phyloP scores from a whole-genome alignment of 1,140 invertebrate genomes.

The Hycleus cichorii region DNA sequence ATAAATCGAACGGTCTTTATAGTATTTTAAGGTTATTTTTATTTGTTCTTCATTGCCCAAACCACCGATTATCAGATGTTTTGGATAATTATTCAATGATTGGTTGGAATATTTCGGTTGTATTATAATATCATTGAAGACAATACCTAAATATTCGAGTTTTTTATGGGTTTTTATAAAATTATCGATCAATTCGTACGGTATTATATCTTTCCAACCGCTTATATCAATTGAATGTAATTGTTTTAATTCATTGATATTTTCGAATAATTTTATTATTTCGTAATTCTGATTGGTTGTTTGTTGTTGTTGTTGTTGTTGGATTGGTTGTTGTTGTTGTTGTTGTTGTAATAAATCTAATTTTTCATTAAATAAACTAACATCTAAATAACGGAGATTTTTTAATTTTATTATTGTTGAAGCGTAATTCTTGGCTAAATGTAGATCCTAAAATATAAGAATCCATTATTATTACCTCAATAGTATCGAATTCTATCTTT shows the following conservation, averaged over 20 bases:
- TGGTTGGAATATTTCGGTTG: conserved; percentile 28
- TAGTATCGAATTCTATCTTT: too few relatives aligned
- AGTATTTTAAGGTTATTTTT: conserved; percentile 52
- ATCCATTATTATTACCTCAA: too few relatives aligned
- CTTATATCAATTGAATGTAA: conserved; percentile 64
- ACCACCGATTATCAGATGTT: conserved; percentile 32
- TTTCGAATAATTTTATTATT: conserved; percentile 45
- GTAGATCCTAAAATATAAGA: conserved; percentile 17
- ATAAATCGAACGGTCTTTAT: conserved; percentile 54
- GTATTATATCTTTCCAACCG: conserved; percentile 45
- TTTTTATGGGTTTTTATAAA: conserved; percentile 32
- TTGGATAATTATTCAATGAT: conserved; percentile 13
- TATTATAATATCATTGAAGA: conserved; percentile 30
- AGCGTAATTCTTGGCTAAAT: conserved; percentile 42
- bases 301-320: too few relatives aligned
- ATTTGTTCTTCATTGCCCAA: conserved; percentile 34
- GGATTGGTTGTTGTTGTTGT: conserved; percentile 14
- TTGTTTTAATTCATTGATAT: conserved; percentile 49
- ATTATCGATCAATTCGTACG: conserved; percentile 18
- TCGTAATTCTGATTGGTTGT: neutral
- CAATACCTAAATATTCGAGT: conserved; percentile 34
- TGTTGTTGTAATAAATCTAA: conserved; percentile 36
- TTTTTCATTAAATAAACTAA: conserved; percentile 35
- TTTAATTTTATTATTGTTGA: conserved; percentile 52
- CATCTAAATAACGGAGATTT: conserved; percentile 44